Conservation (phyloP, 2,797 vertebrate genomes). For the Betta splendens region DNA sequence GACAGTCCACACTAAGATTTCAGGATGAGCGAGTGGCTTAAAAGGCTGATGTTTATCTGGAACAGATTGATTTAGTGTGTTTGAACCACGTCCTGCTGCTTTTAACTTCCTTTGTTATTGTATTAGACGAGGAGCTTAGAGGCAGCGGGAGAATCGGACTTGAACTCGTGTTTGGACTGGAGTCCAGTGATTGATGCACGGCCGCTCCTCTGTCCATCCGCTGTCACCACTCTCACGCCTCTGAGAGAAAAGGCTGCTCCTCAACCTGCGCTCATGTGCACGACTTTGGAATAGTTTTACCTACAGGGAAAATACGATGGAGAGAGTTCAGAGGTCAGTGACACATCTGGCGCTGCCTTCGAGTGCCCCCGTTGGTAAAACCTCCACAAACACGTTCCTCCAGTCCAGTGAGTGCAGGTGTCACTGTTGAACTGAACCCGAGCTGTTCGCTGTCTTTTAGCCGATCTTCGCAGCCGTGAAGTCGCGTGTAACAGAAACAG, state of each 20-base stretch:
- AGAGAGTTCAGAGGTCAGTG: conserved; percentile 10
- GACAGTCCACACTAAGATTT: conserved; percentile 37
- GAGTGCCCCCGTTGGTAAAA: conserved; percentile 22
- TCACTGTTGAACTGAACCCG: too few relatives aligned
- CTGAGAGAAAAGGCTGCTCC: too few relatives aligned
- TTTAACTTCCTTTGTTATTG: conserved; percentile 68
- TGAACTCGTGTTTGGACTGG: conserved; percentile 71
- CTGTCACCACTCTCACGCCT: too few relatives aligned
- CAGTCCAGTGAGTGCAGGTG: conserved; percentile 37
- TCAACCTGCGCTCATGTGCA: too few relatives aligned
- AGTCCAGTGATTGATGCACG: conserved; percentile 70
- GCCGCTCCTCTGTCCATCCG: too few relatives aligned
- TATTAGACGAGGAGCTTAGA: conserved; percentile 62
- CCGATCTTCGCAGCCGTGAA: too few relatives aligned
- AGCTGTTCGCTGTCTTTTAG: too few relatives aligned
- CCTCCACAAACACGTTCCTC: conserved; percentile 31
- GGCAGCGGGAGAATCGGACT: conserved; percentile 62
- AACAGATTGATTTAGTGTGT: conserved; percentile 72
- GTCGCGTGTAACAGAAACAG: too few relatives aligned
- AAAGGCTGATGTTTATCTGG: conserved; percentile 68
- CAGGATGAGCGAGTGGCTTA: conserved; percentile 49
- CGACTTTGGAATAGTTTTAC: too few relatives aligned
- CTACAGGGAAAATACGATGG: neutral
- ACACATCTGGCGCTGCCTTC: conserved; percentile 21
- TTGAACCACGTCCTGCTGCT: conserved; percentile 54